phyloP scores from a whole-genome alignment of 2,797 vertebrate species.

The Semaprochilodus insignis region DNA sequence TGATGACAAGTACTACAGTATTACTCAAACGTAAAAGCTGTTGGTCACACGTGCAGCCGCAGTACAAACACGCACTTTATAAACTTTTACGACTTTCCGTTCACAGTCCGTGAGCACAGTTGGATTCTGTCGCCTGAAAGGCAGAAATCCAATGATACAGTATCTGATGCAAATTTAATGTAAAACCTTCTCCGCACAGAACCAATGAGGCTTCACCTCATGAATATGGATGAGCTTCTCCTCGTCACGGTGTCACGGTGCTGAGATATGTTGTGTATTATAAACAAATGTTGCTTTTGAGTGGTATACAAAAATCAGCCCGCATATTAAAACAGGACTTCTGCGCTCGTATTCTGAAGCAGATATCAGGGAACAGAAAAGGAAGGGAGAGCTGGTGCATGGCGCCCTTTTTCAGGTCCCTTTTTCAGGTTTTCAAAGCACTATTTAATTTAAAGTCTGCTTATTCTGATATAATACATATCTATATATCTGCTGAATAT shows the following conservation, averaged over 20 bases:
- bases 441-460: too few species aligned
- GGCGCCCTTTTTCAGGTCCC: not conserved
- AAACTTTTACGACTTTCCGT: constrained; percentile 59
- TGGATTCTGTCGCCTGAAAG: constrained; percentile 56
- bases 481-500: too few species aligned
- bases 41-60: not conserved
- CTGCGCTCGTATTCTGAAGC: not conserved
- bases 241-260: constrained; percentile 26
- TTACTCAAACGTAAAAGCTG: not conserved
- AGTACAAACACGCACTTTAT: constrained; percentile 48
- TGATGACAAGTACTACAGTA: too few species aligned
- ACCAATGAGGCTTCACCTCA: constrained; percentile 61
- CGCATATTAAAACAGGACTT: constrained; percentile 9
- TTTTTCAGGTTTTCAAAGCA: too few species aligned
- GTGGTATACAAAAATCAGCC: constrained; percentile 24
- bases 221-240: constrained; percentile 58
- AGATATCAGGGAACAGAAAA: not conserved
- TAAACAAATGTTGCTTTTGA: constrained; percentile 50
- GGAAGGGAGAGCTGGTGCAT: not conserved
- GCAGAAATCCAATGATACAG: constrained; percentile 61
- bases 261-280: constrained; percentile 29
- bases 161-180: constrained; percentile 64
- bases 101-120: constrained; percentile 59
- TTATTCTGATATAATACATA: too few species aligned
- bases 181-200: constrained; percentile 57